phyloP scores from a whole-genome alignment of 2,113 vertebrate species.

The Triplophysa dalaica region DNA sequence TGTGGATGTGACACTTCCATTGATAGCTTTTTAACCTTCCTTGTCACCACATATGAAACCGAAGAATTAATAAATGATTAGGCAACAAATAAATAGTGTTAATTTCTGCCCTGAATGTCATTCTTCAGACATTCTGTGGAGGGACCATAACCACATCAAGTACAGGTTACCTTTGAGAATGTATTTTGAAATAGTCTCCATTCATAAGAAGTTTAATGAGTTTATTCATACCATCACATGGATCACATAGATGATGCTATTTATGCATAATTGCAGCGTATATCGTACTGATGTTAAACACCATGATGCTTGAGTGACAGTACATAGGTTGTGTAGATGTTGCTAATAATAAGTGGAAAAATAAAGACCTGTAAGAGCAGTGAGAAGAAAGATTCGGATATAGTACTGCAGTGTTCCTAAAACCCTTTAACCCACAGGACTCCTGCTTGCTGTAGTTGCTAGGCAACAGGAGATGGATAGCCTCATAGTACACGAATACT shows the following conservation, averaged over 20 bases:
- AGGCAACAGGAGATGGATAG: slow-evolving; percentile 50
- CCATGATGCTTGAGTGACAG: not conserved
- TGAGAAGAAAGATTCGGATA: slow-evolving; percentile 12
- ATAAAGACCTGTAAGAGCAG: slow-evolving; percentile 19
- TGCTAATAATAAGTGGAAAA: not conserved
- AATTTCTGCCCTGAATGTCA: not conserved
- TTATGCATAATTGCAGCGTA: not conserved
- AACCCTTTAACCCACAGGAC: slow-evolving; percentile 27
- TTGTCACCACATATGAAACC: not conserved
- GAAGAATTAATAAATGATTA: not conserved
- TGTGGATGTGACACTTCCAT: not conserved
- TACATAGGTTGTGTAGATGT: not conserved
- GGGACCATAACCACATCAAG: not conserved
- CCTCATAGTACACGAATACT: slow-evolving; percentile 23
- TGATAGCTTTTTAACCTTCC: not conserved
- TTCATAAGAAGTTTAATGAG: too few species aligned
- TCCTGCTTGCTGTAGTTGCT: slow-evolving; percentile 50
- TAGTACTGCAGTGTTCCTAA: slow-evolving; percentile 37
- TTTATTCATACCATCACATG: not conserved
- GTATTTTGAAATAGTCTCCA: too few species aligned
- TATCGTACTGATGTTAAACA: not conserved
- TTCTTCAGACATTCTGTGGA: not conserved
- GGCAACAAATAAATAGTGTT: not conserved
- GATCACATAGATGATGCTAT: not conserved
- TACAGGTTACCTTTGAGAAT: not conserved